Percentiles rank a stretch among this genome's conserved stretches.
Evolutionary conservation across 2,888 invertebrate genomes (phyloP).

Genomic region (Phania funesta): DNA sequence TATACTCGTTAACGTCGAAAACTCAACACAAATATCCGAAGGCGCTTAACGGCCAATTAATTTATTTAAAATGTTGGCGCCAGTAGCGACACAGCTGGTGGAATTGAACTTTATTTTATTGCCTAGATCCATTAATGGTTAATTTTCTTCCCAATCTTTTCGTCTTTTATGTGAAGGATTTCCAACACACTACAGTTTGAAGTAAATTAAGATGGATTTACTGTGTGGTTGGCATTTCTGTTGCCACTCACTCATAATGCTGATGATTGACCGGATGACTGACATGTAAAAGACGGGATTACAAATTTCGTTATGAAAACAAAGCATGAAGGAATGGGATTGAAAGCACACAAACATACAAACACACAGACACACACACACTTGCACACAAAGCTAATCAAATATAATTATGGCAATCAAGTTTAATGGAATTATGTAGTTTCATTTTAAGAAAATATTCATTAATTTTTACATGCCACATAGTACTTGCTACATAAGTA

Average conservation of each 20-base stretch:
- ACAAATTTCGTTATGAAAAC: slow-evolving; percentile 15
- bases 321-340: neutral
- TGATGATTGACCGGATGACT: slow-evolving; percentile 8
- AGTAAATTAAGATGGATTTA: slow-evolving; percentile 48
- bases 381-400: neutral
- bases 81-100: slow-evolving; percentile 50
- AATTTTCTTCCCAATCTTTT: neutral
- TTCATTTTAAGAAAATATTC: slow-evolving; percentile 33
- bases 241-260: neutral
- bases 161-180: slow-evolving; percentile 25
- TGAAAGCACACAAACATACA: too few relatives aligned
- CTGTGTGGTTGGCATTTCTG: slow-evolving; percentile 1
- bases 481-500: neutral
- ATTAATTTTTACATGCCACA: slow-evolving; percentile 53
- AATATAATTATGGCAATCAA: slow-evolving; percentile 54
- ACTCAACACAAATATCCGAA: slow-evolving; percentile 1
- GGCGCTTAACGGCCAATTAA: slow-evolving; percentile 44
- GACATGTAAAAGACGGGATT: slow-evolving; percentile 40
- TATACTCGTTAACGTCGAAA: slow-evolving; percentile 17
- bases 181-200: slow-evolving; percentile 31
- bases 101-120: slow-evolving; percentile 6
- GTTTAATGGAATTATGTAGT: slow-evolving; percentile 56
- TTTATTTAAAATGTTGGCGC: slow-evolving; percentile 41
- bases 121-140: slow-evolving; percentile 25
- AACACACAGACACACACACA: neutral